Conservation (phyloP, 2,888 invertebrate species). For the Dryomyza anilis region DNA sequence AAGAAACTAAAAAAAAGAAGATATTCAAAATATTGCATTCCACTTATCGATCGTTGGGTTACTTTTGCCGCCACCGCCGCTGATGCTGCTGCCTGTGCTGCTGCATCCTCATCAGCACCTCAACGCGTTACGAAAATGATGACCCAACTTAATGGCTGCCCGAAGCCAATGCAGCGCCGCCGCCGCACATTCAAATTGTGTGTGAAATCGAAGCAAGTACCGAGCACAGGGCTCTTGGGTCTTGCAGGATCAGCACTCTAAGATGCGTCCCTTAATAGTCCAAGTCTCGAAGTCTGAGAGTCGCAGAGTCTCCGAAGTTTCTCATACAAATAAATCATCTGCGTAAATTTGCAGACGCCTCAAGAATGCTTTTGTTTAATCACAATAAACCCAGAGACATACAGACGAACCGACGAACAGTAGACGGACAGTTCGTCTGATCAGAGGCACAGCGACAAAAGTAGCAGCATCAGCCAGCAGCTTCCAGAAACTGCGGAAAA, state of each 20-base stretch:
- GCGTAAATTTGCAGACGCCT: slow-evolving; percentile 48
- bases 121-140: slow-evolving; percentile 9
- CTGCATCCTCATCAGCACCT: slow-evolving; percentile 26
- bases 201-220: slow-evolving; percentile 14
- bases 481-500: too few species aligned
- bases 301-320: slow-evolving; percentile 19
- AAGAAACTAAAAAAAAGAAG: too few species aligned
- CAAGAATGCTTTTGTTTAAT: slow-evolving; percentile 49
- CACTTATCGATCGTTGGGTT: slow-evolving; percentile 10
- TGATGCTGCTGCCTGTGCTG: background rate
- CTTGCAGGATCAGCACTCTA: too few species aligned
- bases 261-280: too few species aligned
- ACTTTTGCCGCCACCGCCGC: background rate
- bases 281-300: slow-evolving; percentile 2
- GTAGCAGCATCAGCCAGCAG: too few species aligned
- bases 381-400: slow-evolving; percentile 3
- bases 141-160: slow-evolving; percentile 22
- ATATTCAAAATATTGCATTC: slow-evolving; percentile 26
- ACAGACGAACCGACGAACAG: too few species aligned
- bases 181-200: background rate
- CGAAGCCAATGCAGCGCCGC: background rate
- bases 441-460: too few species aligned
- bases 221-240: too few species aligned
- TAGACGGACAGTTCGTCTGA: background rate
- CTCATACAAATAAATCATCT: slow-evolving; percentile 51